Conservation (phyloP, 2,113 vertebrate species). For the Chaenocephalus aceratus region DNA sequence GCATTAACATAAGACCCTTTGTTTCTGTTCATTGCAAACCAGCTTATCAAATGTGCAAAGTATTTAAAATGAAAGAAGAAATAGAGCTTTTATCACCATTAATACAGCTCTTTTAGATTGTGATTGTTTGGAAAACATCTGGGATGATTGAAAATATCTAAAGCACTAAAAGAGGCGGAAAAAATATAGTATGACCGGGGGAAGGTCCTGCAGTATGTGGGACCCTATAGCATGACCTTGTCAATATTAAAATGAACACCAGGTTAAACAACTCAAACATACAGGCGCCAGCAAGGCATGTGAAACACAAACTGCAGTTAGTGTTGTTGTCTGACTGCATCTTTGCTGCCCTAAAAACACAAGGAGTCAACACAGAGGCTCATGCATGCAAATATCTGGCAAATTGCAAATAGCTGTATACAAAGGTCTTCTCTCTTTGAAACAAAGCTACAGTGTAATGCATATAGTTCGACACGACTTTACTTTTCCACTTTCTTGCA, state of each 20-base stretch:
- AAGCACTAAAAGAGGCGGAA: neutral
- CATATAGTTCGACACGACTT: too few species aligned
- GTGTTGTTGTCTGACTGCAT: constrained; percentile 9
- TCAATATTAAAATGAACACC: neutral
- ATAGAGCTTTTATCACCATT: neutral
- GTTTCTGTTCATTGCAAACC: neutral
- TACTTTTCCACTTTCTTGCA: too few species aligned
- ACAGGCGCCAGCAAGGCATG: neutral
- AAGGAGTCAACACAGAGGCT: too few species aligned
- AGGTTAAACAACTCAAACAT: neutral
- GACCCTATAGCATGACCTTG: neutral
- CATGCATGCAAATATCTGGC: constrained; percentile 45
- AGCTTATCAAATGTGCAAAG: neutral
- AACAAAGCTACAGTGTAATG: neutral
- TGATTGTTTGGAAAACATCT: too few species aligned
- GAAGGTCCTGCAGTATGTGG: too few species aligned
- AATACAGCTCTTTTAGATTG: neutral
- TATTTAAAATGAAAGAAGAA: neutral
- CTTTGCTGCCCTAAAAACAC: neutral
- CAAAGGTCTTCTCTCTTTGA: constrained; percentile 9
- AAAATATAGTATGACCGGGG: neutral
- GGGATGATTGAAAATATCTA: too few species aligned
- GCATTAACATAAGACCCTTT: neutral
- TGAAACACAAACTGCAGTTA: constrained; percentile 7
- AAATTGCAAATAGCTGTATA: constrained; percentile 35